Conservation (phyloP, 1,140 invertebrate genomes). For the Andricus grossulariae region DNA sequence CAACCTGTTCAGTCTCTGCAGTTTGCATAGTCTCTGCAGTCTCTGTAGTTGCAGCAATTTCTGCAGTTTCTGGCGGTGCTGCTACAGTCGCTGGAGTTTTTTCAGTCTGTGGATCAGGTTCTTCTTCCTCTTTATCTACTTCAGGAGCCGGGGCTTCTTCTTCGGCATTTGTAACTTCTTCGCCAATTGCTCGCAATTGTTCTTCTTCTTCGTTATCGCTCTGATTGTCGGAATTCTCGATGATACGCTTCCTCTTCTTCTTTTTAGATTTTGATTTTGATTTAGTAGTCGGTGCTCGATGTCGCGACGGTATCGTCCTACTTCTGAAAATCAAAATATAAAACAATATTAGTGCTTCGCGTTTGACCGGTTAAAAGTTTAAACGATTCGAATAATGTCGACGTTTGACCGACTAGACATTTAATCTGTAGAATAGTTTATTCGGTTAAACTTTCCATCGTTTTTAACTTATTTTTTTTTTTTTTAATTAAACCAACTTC, state of each 20-base stretch:
- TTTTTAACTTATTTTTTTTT: too few species aligned
- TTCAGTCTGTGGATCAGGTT: constrained; percentile 21
- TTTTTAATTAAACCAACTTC: too few species aligned
- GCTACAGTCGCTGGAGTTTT: constrained; percentile 15
- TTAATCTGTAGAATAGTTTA: too few species aligned
- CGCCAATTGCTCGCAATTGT: constrained; percentile 44
- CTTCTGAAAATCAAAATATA: constrained; percentile 56
- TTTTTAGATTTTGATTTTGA: constrained; percentile 72
- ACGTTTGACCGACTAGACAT: too few species aligned
- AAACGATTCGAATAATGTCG: too few species aligned
- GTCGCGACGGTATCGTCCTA: constrained; percentile 61
- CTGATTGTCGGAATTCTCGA: constrained; percentile 73
- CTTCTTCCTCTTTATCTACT: constrained; percentile 38
- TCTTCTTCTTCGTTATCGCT: constrained; percentile 70
- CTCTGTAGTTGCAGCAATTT: not conserved
- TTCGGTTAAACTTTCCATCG: too few species aligned
- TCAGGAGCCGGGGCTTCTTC: constrained; percentile 39
- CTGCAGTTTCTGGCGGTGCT: not conserved
- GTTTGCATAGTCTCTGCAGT: too few species aligned
- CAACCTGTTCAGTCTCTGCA: too few species aligned
- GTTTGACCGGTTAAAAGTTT: too few species aligned
- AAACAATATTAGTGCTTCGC: not conserved
- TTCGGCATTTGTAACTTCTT: constrained; percentile 36
- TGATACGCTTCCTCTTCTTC: constrained; percentile 75
- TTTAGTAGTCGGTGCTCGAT: constrained; percentile 64